A percentile compares a stretch with the other conserved stretches of the same genome.
These are phyloP conservation scores for Ochotona curzoniae DNA, from an alignment of 2,113 vertebrate species.

Conservation along the genomic window DNA sequence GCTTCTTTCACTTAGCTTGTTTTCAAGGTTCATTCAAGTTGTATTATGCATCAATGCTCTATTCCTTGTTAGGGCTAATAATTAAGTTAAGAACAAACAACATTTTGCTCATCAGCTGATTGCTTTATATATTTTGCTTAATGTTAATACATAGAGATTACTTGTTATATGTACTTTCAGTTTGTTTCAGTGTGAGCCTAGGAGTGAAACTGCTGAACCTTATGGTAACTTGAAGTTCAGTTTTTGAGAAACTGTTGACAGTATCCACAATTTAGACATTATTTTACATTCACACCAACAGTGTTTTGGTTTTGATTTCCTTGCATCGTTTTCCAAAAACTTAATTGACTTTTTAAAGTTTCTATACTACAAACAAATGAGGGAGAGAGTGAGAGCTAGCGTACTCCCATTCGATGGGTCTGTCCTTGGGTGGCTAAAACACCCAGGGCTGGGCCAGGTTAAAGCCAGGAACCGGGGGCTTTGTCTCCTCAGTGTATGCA, in stretches of 20 bases:
- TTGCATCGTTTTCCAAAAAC: neutral
- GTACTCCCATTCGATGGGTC: too few species aligned
- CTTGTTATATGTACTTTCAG: neutral
- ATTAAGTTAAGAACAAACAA: neutral
- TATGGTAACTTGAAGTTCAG: neutral
- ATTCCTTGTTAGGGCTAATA: neutral
- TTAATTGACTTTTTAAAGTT: too few species aligned
- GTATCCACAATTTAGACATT: neutral
- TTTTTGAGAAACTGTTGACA: neutral
- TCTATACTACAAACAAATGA: too few species aligned
- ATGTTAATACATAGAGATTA: neutral
- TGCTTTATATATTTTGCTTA: neutral
- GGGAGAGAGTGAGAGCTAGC: too few species aligned
- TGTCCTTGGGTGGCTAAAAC: too few species aligned
- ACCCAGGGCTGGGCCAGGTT: too few species aligned
- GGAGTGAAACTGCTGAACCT: neutral
- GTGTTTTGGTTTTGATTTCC: neutral
- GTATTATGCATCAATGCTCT: neutral
- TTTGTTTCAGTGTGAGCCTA: neutral
- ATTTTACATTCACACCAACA: neutral
- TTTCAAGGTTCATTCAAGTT: neutral
- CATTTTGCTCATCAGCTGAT: neutral
- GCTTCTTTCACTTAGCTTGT: neutral
- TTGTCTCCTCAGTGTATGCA: too few species aligned
- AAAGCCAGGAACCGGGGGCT: too few species aligned